phyloP scores from a whole-genome alignment of 2,113 vertebrate genomes.

The Ivindomyrus marchei region DNA sequence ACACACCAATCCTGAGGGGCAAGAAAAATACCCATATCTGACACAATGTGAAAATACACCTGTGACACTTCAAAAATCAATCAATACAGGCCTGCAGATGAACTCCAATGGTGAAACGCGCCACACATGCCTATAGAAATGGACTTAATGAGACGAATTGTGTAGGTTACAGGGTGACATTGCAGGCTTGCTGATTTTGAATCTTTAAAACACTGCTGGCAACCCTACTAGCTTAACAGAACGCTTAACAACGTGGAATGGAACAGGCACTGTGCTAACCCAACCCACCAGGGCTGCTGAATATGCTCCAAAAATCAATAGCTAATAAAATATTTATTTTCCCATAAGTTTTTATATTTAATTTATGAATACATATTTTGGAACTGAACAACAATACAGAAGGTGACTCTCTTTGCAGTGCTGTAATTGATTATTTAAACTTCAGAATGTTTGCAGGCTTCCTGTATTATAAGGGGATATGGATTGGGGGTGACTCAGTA shows the following conservation, averaged over 20 bases:
- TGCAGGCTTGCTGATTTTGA: neutral
- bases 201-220: neutral
- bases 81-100: neutral
- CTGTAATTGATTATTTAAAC: neutral
- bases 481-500: neutral
- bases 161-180: neutral
- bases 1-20: neutral
- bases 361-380: constrained; percentile 11
- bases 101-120: neutral
- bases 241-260: neutral
- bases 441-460: neutral
- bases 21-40: neutral
- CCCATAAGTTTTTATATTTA: constrained; percentile 4
- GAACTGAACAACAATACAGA: neutral
- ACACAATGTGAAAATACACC: neutral
- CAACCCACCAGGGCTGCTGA: neutral
- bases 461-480: neutral
- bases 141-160: neutral
- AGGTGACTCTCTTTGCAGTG: neutral
- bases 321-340: constrained; percentile 13
- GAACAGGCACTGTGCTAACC: neutral
- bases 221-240: neutral
- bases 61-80: neutral
- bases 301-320: constrained; percentile 11
- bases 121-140: neutral